Conservation (phyloP, 2,888 invertebrate species). For the Drosophila monieri region DNA sequence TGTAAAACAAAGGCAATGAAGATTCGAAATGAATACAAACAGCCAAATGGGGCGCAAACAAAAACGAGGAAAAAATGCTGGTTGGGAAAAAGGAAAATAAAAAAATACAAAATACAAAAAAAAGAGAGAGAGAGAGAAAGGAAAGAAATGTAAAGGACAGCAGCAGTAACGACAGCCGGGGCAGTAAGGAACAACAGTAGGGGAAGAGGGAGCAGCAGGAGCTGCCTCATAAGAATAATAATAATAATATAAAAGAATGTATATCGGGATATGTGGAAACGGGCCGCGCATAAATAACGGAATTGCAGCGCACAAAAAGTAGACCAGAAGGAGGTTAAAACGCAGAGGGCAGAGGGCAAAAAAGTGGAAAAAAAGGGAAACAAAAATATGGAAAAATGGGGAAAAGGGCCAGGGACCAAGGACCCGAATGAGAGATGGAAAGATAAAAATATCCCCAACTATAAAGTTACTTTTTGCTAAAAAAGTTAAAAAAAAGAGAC, state of each 20-base stretch:
- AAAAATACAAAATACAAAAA: not conserved
- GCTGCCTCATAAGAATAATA: constrained; percentile 63
- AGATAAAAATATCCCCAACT: not conserved
- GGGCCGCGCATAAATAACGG: constrained; percentile 40
- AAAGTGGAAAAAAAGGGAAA: not conserved
- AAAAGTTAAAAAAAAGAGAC: not conserved
- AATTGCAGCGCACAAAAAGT: constrained; percentile 42
- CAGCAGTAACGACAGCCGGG: constrained; percentile 13
- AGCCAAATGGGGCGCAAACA: constrained; percentile 45
- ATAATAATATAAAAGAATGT: constrained; percentile 35
- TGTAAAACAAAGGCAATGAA: constrained; percentile 73
- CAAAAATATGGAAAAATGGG: constrained; percentile 11
- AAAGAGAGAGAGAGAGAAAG: no score
- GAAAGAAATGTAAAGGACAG: constrained; percentile 4
- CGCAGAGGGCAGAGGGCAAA: not conserved
- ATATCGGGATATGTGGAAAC: constrained; percentile 26
- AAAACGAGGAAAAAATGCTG: constrained; percentile 10
- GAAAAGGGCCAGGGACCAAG: not conserved
- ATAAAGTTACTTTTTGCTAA: not conserved
- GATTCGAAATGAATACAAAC: constrained; percentile 51
- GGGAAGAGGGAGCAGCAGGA: constrained; percentile 27
- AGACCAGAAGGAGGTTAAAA: constrained; percentile 24
- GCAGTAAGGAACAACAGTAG: constrained; percentile 25
- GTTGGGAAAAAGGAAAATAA: not conserved
- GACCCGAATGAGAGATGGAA: constrained; percentile 2